phyloP scores from a whole-genome alignment of 2,113 vertebrate genomes.

The Capra hircus region DNA sequence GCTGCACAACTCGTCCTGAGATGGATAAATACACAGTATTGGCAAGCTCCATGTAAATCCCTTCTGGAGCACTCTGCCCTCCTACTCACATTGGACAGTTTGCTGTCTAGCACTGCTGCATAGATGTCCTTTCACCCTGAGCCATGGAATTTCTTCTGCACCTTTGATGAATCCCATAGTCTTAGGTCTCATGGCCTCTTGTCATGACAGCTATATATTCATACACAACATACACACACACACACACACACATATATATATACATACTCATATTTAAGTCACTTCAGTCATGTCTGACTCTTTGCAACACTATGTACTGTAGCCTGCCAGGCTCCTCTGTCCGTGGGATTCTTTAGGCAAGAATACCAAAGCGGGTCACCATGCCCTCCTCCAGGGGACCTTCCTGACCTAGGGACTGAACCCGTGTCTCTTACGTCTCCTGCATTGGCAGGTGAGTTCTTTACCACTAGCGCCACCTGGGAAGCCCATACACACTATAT shows the following conservation, averaged over 20 bases:
- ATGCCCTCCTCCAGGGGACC: background rate
- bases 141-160: background rate
- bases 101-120: background rate
- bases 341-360: background rate
- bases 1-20: background rate
- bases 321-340: background rate
- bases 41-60: background rate
- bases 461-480: background rate
- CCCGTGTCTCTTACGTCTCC: accelerated
- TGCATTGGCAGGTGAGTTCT: background rate
- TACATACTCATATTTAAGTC: background rate
- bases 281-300: background rate
- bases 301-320: background rate
- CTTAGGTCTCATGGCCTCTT: background rate
- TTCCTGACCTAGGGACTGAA: background rate
- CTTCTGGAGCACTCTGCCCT: background rate
- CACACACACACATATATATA: background rate
- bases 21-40: too few species aligned
- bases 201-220: background rate
- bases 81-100: background rate
- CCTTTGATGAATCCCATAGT: background rate
- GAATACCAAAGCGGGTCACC: background rate
- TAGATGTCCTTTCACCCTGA: background rate
- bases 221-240: accelerated
- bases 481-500: background rate